Base-by-base conservation (phyloP, 2,888 invertebrate species). In the Ctenicera cuprea region DNA sequence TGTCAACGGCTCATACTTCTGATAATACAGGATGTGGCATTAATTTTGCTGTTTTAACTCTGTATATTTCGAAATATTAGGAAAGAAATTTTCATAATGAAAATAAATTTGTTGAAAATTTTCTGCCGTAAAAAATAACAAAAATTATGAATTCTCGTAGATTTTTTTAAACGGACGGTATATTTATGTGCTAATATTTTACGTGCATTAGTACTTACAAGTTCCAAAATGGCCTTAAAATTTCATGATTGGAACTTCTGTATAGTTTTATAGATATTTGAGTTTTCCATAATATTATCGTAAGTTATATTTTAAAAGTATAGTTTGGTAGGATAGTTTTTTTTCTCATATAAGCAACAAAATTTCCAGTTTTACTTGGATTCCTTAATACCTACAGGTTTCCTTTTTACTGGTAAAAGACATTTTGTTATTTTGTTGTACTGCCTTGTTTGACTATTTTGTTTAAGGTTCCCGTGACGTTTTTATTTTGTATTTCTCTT, bases 341-440 rank as follows among this genome's bases (percentile, higher is more conserved):
- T 41, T 41, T 14, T 14, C 0, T 14, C 4, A 18, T 20, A 18
- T 48, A 48, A 48, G 48, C 20, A 11, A n/a, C 41, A 73, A 73
- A 64, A 38, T 73, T 64, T n/a, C 62, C 68, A 26, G 30, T 68
- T 73, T 73, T 73, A 38, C 14, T 72, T 68, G 73, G 68, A 48
- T 48, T 68, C 59, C 48, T 16, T 30, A 61, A 48, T 61, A 50
- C 68, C 68, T 61, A 50, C 38, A 38, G 18, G 41, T 57, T 57
- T 68, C 41, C 22, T 59, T 57, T n/a, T 68, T 30, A 16, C 18
- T 11, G 9, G 18, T 30, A n/a, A 66, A 41, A 30, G 52, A 48
- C 48, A 16, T 48, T 16, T 48, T 18, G 18, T 48, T 48, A n/a
- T 48, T 48, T 20, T 45, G 11, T 45, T 7, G 3, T n/a, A 45